Percentiles rank a stretch among this genome's conserved stretches.
phyloP scores from a whole-genome alignment of 2,888 invertebrate species.

The Mamestra brassicae region DNA sequence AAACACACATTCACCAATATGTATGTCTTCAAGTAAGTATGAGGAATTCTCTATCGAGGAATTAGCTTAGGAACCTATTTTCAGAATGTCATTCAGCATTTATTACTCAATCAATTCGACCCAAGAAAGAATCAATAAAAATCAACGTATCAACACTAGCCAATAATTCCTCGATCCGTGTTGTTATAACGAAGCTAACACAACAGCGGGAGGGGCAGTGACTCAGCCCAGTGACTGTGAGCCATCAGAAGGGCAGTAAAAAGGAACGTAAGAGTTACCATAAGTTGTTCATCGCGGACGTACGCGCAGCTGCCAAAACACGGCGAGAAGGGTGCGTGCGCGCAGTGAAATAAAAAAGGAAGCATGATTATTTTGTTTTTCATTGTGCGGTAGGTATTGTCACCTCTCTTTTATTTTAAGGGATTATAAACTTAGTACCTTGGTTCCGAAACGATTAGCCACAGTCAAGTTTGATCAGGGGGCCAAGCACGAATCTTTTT shows the following conservation, averaged over 20 bases:
- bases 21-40: too few relatives aligned
- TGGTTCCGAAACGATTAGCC: too few relatives aligned
- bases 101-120: conserved; percentile 12
- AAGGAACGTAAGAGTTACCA: conserved; percentile 51
- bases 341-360: conserved; percentile 28
- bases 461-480: too few relatives aligned
- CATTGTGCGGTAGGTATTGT: conserved; percentile 8
- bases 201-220: conserved; percentile 48
- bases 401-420: neutral
- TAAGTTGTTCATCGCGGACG: conserved; percentile 65
- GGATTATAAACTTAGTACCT: neutral
- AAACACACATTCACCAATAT: too few relatives aligned
- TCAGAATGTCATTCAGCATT: conserved; percentile 12
- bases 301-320: conserved; percentile 76
- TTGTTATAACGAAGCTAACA: conserved; percentile 57
- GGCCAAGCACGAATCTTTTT: too few relatives aligned
- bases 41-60: too few relatives aligned
- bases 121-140: conserved; percentile 32
- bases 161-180: conserved; percentile 41
- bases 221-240: conserved; percentile 27
- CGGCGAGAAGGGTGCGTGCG: conserved; percentile 53
- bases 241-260: conserved; percentile 42
- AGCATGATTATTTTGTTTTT: conserved; percentile 13
- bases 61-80: neutral
- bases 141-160: conserved; percentile 44